phyloP scores from a whole-genome alignment of 2,888 invertebrate genomes.

The Emmelina monodactyla region DNA sequence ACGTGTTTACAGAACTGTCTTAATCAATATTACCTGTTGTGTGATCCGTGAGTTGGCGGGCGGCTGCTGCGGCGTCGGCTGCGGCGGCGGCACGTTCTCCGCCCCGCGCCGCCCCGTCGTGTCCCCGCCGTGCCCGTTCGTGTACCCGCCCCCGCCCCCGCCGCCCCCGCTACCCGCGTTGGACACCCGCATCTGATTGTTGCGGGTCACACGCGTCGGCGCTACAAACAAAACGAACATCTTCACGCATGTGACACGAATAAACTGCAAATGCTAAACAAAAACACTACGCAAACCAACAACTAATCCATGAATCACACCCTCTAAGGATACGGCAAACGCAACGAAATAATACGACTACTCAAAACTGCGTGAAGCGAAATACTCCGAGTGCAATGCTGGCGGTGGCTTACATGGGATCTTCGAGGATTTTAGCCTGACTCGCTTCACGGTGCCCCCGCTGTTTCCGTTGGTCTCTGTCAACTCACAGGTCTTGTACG shows the following conservation, averaged over 20 bases:
- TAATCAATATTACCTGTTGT: constrained; percentile 39
- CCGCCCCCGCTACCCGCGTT: too few species aligned
- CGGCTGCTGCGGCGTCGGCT: constrained; percentile 35
- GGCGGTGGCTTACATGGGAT: constrained; percentile 44
- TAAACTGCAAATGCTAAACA: constrained; percentile 14
- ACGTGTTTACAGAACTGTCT: too few species aligned
- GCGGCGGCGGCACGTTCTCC: constrained; percentile 70
- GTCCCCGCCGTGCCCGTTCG: constrained; percentile 68
- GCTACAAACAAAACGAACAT: too few species aligned
- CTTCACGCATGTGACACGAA: too few species aligned
- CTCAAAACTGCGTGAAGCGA: constrained; percentile 18
- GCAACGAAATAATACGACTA: constrained; percentile 24
- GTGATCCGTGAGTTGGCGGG: constrained; percentile 46
- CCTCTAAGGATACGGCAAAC: too few species aligned
- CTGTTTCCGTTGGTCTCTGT: too few species aligned
- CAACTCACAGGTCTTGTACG: constrained; percentile 27
- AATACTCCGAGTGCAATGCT: neutral
- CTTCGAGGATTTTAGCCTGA: constrained; percentile 5
- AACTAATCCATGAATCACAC: too few species aligned
- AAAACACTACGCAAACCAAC: constrained; percentile 21
- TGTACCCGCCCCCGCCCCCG: constrained; percentile 54
- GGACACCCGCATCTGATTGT: constrained; percentile 62
- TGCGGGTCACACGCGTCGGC: constrained; percentile 53
- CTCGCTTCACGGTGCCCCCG: constrained; percentile 3
- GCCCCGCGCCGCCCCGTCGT: constrained; percentile 66